Percentiles rank a stretch among this genome's conserved stretches.
These are phyloP conservation scores for Chaetops frenatus DNA, from an alignment of 2,113 vertebrate genomes.

Conservation along the genomic window DNA sequence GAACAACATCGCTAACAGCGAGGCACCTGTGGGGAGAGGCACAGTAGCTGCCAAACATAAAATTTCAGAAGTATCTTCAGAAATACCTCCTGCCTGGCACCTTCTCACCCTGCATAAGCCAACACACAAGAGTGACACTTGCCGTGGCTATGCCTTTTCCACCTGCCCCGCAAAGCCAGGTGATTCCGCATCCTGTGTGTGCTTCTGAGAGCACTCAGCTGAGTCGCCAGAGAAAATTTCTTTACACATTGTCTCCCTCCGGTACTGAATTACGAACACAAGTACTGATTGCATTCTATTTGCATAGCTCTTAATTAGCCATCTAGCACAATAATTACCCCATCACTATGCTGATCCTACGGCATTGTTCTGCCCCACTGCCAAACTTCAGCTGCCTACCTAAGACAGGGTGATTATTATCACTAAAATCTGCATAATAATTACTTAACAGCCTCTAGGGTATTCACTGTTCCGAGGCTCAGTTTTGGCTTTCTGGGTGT, in stretches of 20 bases:
- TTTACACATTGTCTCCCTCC: background rate
- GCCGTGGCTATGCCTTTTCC: background rate
- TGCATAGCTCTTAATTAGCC: slow-evolving; percentile 8
- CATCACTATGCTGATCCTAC: background rate
- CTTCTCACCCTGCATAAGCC: background rate
- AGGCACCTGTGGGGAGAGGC: background rate
- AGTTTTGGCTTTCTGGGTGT: background rate
- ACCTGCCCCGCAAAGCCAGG: background rate
- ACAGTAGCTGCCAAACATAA: background rate
- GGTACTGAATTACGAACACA: background rate
- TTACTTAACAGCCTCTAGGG: background rate
- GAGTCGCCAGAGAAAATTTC: background rate
- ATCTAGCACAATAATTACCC: background rate
- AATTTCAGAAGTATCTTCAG: background rate
- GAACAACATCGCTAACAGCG: background rate
- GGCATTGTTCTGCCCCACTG: background rate
- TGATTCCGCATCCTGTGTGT: background rate
- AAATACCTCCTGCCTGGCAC: background rate
- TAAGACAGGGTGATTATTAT: background rate
- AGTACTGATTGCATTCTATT: background rate
- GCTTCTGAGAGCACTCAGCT: background rate
- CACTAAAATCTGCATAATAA: background rate
- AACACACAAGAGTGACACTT: background rate
- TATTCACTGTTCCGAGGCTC: background rate
- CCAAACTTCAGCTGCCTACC: background rate